Conservation (phyloP, 2,888 invertebrate species). For the Polymixis lichenea region DNA sequence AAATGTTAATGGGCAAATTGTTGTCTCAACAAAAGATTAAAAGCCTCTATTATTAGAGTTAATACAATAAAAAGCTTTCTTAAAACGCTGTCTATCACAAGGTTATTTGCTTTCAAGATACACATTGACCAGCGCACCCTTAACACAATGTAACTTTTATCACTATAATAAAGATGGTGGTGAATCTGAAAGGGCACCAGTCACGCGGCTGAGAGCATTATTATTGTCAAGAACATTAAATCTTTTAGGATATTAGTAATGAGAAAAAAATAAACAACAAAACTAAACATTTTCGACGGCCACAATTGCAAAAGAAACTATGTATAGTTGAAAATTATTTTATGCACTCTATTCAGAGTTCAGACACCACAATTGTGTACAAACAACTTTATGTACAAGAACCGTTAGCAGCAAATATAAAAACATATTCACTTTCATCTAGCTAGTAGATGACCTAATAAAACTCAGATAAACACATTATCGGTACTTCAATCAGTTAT, state of each 20-base stretch:
- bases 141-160: slow-evolving; percentile 69
- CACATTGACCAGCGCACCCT: slow-evolving; percentile 63
- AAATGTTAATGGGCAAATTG: slow-evolving; percentile 30
- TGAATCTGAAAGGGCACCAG: slow-evolving; percentile 62
- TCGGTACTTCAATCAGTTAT: slow-evolving; percentile 19
- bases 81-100: slow-evolving; percentile 53
- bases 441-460: slow-evolving; percentile 28
- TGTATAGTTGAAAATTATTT: slow-evolving; percentile 27
- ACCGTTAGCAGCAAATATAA: slow-evolving; percentile 10
- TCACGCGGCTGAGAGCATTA: slow-evolving; percentile 53
- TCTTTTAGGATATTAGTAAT: slow-evolving; percentile 59
- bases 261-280: slow-evolving; percentile 49
- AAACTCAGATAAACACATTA: slow-evolving; percentile 29
- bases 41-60: slow-evolving; percentile 46
- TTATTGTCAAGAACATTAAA: slow-evolving; percentile 65
- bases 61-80: slow-evolving; percentile 61
- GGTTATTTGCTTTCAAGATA: slow-evolving; percentile 61
- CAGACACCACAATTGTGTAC: slow-evolving; percentile 15
- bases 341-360: slow-evolving; percentile 22
- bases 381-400: slow-evolving; percentile 29
- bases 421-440: slow-evolving; percentile 15
- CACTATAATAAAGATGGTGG: slow-evolving; percentile 66
- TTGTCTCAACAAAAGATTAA: slow-evolving; percentile 22
- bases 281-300: slow-evolving; percentile 39
- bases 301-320: slow-evolving; percentile 27